Percentiles rank a stretch among this genome's conserved stretches.
phyloP scores from a whole-genome alignment of 2,888 invertebrate species.

The Cloeon dipterum region DNA sequence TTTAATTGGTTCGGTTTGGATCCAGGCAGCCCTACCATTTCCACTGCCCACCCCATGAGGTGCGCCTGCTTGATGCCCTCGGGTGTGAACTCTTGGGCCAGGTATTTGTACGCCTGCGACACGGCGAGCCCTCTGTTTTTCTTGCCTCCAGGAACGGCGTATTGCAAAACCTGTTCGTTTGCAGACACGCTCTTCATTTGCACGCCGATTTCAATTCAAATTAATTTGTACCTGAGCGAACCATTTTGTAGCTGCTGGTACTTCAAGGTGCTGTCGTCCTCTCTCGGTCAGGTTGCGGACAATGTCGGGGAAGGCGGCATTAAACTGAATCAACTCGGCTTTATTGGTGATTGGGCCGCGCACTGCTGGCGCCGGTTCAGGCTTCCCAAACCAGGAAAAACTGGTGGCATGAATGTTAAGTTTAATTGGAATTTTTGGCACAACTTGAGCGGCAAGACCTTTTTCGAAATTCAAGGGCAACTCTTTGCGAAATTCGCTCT shows the following conservation, averaged over 20 bases:
- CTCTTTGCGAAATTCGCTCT: too few species aligned
- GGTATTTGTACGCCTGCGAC: conserved; percentile 8
- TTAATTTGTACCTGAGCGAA: conserved; percentile 10
- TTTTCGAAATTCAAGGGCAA: too few species aligned
- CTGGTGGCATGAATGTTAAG: too few species aligned
- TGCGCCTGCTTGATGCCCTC: conserved; percentile 18
- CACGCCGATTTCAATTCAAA: neutral
- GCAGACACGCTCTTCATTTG: neutral
- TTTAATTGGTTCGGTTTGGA: too few species aligned
- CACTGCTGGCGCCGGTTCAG: neutral
- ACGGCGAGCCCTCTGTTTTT: conserved; percentile 13
- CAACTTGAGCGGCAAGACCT: too few species aligned
- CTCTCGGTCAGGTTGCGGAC: conserved; percentile 13
- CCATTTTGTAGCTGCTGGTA: conserved; percentile 10
- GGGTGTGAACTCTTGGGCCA: conserved; percentile 11
- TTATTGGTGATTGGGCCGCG: conserved; percentile 5
- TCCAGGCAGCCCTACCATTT: too few species aligned
- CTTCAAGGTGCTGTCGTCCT: conserved; percentile 8
- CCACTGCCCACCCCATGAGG: conserved; percentile 26
- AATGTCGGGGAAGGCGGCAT: conserved; percentile 13
- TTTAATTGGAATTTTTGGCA: too few species aligned
- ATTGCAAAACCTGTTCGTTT: conserved; percentile 19
- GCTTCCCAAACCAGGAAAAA: neutral
- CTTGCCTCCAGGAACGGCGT: conserved; percentile 25
- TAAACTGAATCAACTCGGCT: conserved; percentile 13